Conservation (phyloP, 2,113 vertebrate genomes). For the Myiopsitta monachus region DNA sequence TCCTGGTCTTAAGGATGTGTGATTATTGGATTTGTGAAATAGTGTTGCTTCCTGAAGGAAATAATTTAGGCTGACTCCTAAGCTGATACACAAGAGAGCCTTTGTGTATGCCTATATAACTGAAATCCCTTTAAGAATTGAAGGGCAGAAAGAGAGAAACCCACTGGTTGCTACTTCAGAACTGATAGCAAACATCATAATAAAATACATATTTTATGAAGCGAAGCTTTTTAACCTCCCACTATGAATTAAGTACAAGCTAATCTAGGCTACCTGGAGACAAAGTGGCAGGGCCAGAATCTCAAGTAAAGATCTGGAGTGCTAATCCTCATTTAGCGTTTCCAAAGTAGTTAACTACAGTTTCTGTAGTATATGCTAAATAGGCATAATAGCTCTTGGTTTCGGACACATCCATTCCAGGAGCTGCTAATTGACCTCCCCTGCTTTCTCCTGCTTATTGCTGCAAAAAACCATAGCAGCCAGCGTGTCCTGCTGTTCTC, state of each 20-base stretch:
- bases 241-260: neutral
- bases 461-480: neutral
- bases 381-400: neutral
- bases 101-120: neutral
- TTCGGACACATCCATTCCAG: neutral
- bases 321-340: neutral
- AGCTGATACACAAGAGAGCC: neutral
- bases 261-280: neutral
- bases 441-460: neutral
- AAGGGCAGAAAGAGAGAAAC: neutral
- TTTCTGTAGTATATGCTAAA: neutral
- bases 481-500: neutral
- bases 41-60: neutral
- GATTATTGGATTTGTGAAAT: neutral
- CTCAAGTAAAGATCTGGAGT: neutral
- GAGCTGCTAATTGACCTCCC: constrained; percentile 2
- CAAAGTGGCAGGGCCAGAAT: neutral
- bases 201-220: neutral
- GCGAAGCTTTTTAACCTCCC: neutral
- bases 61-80: neutral
- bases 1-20: neutral
- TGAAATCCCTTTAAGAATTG: neutral
- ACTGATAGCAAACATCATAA: neutral
- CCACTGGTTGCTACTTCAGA: neutral
- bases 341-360: neutral